A percentile compares a stretch with the other conserved stretches of the same genome.
Evolutionary conservation across 2,888 invertebrate genomes (phyloP).

Genomic region (Campoletis raptor): DNA sequence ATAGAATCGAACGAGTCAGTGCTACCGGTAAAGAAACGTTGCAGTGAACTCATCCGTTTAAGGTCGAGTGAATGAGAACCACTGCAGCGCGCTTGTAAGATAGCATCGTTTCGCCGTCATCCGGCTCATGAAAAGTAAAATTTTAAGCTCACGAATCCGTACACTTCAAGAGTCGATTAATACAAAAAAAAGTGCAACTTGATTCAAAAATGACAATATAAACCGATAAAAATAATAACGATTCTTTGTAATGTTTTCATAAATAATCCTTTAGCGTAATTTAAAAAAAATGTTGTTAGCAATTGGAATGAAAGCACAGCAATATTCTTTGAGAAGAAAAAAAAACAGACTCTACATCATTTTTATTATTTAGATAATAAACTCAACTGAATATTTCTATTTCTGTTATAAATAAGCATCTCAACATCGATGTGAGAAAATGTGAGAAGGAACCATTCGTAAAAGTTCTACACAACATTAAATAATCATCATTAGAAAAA

Average conservation of each 20-base stretch:
- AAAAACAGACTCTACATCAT: background rate
- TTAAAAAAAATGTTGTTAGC: background rate
- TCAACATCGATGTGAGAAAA: background rate
- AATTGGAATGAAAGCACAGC: background rate
- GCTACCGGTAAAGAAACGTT: conserved; percentile 58
- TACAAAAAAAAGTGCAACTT: background rate
- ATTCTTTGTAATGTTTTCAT: background rate
- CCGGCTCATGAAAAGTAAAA: conserved; percentile 61
- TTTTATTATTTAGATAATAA: background rate
- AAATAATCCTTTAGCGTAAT: background rate
- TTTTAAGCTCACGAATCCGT: conserved; percentile 47
- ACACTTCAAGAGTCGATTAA: conserved; percentile 29
- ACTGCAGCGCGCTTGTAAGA: conserved; percentile 58
- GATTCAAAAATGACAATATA: conserved; percentile 1
- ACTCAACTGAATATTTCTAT: background rate
- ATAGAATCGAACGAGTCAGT: conserved; percentile 33
- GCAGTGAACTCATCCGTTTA: conserved; percentile 44
- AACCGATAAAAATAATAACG: conserved; percentile 15
- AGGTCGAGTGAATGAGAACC: conserved; percentile 63
- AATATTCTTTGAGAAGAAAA: background rate
- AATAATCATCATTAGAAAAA: background rate
- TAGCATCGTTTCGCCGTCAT: conserved; percentile 63
- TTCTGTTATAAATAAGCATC: background rate
- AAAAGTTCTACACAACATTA: background rate
- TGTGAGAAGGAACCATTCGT: background rate